Evolutionary conservation across 2,888 invertebrate genomes (phyloP).

Genomic region (Congeria kusceri): DNA sequence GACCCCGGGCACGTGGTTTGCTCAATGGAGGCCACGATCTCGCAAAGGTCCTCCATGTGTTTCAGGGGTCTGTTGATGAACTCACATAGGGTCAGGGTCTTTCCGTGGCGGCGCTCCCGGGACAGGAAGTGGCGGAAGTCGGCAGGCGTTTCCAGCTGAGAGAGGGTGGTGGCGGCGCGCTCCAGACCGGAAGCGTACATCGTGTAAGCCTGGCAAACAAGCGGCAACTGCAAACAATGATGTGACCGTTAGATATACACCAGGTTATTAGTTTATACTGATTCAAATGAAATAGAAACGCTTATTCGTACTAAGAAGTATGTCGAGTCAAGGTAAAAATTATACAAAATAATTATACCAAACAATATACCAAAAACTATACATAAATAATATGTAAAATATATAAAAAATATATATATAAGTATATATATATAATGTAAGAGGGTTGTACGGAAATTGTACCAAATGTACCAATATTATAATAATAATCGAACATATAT

Average conservation of each 20-base stretch:
- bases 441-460: no score
- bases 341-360: no score
- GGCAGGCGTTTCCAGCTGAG: slow-evolving; percentile 43
- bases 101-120: slow-evolving; percentile 21
- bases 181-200: slow-evolving; percentile 45
- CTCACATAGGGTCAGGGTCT: slow-evolving; percentile 43
- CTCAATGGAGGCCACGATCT: slow-evolving; percentile 28
- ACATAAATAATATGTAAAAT: no score
- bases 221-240: slow-evolving; percentile 31
- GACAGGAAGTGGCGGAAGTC: slow-evolving; percentile 52
- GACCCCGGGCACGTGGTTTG: slow-evolving; percentile 29
- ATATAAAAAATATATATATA: no score
- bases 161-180: slow-evolving; percentile 27
- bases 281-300: no score
- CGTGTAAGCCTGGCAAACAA: slow-evolving; percentile 44
- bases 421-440: no score
- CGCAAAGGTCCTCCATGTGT: slow-evolving; percentile 45
- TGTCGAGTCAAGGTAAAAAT: no score
- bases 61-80: slow-evolving; percentile 54
- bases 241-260: neutral
- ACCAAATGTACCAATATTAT: no score
- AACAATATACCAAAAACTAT: no score
- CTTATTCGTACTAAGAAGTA: no score
- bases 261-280: neutral
- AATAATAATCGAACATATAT: no score